phyloP scores from a whole-genome alignment of 2,113 vertebrate species.

The Xerus inauris region DNA sequence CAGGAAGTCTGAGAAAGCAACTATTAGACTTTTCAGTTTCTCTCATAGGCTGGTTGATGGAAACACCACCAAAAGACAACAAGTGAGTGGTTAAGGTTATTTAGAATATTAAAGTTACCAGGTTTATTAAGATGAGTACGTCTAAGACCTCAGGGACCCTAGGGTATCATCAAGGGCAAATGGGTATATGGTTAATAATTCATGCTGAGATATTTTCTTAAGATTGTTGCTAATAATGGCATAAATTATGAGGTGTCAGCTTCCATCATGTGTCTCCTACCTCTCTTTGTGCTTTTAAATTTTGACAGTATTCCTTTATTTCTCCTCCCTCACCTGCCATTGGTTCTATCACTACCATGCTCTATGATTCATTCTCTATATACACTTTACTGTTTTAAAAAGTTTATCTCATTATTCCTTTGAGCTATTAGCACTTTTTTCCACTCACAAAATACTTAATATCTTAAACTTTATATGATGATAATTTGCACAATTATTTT shows the following conservation, averaged over 20 bases:
- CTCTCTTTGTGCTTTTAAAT: slow-evolving; percentile 2
- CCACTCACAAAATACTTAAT: slow-evolving; percentile 25
- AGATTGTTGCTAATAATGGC: background rate
- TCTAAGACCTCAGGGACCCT: background rate
- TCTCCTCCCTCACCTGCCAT: background rate
- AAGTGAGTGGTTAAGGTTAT: background rate
- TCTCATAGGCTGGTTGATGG: background rate
- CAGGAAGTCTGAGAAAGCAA: background rate
- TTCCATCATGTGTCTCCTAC: background rate
- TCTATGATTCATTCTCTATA: slow-evolving; percentile 17
- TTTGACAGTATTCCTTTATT: background rate
- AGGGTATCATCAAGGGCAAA: background rate
- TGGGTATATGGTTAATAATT: background rate
- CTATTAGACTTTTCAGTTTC: background rate
- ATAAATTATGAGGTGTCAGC: background rate
- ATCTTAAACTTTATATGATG: background rate
- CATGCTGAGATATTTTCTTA: background rate
- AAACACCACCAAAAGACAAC: background rate
- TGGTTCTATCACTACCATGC: background rate
- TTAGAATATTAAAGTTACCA: background rate
- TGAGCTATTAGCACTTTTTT: slow-evolving; percentile 26
- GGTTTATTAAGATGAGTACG: background rate
- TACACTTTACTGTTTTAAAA: slow-evolving; percentile 15
- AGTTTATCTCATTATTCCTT: slow-evolving; percentile 24
- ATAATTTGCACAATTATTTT: slow-evolving; percentile 11